phyloP scores from a whole-genome alignment of 2,888 invertebrate species.

The Nemotelus nigrinus region DNA sequence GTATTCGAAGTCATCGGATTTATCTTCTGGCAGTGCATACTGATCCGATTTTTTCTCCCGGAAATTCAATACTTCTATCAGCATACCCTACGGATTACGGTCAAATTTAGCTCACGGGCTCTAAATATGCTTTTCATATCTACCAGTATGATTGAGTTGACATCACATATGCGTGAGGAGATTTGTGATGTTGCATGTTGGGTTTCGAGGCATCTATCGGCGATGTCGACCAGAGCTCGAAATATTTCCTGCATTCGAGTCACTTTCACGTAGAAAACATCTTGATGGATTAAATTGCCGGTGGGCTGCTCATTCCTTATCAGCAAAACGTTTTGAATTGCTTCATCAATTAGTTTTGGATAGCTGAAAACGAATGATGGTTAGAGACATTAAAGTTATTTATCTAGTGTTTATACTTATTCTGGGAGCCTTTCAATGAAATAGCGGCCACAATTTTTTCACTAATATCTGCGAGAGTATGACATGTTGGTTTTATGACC shows the following conservation, averaged over 20 bases:
- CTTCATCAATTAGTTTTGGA: constrained; percentile 67
- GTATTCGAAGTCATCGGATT: constrained; percentile 68
- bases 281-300: constrained; percentile 73
- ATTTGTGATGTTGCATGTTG: constrained; percentile 70
- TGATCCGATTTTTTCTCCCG: constrained; percentile 70
- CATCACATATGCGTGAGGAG: constrained; percentile 67
- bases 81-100: constrained; percentile 66
- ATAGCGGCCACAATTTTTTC: constrained; percentile 83
- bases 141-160: constrained; percentile 70
- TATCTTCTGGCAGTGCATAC: constrained; percentile 65
- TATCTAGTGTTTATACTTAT: constrained; percentile 53
- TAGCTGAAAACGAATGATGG: constrained; percentile 51
- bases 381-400: background rate
- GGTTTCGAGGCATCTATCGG: constrained; percentile 70
- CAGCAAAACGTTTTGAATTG: constrained; percentile 68
- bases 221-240: constrained; percentile 70
- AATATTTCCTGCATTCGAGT: constrained; percentile 75
- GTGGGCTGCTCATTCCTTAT: constrained; percentile 64
- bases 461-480: constrained; percentile 76
- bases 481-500: constrained; percentile 63
- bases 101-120: background rate
- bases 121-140: constrained; percentile 17
- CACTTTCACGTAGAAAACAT: constrained; percentile 79
- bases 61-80: constrained; percentile 73
- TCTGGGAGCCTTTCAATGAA: constrained; percentile 73